Evolutionary conservation across 2,113 vertebrate species (phyloP).

Genomic region (Epinephelus cyanopodus): DNA sequence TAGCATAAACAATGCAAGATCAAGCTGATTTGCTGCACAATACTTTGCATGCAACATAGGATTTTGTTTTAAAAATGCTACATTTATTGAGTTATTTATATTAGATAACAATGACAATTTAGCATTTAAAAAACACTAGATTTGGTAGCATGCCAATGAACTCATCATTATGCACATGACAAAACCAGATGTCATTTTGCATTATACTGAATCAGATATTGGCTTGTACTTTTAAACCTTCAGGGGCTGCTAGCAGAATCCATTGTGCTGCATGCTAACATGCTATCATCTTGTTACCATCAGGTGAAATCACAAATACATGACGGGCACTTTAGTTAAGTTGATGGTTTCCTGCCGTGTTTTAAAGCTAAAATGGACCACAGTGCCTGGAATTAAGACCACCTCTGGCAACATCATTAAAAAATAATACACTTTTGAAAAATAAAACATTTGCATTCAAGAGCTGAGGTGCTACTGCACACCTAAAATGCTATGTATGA

Average conservation of each 20-base stretch:
- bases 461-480: background rate
- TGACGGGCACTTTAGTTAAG: background rate
- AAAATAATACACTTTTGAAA: background rate
- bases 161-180: background rate
- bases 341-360: background rate
- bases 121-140: background rate
- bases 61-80: background rate
- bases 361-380: background rate
- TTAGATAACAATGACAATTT: background rate
- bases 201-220: background rate
- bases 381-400: background rate
- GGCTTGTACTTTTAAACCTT: background rate
- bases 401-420: background rate
- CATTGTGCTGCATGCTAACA: constrained; percentile 3
- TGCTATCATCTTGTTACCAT: background rate
- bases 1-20: constrained; percentile 54
- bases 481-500: background rate
- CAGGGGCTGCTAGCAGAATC: background rate
- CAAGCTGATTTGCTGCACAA: constrained; percentile 44
- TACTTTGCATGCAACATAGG: background rate
- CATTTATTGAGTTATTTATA: background rate
- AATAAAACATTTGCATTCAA: background rate
- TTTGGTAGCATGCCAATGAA: background rate
- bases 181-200: background rate
- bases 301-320: background rate